Conservation (phyloP, 2,888 invertebrate genomes). For the Himalopsyche anomala region DNA sequence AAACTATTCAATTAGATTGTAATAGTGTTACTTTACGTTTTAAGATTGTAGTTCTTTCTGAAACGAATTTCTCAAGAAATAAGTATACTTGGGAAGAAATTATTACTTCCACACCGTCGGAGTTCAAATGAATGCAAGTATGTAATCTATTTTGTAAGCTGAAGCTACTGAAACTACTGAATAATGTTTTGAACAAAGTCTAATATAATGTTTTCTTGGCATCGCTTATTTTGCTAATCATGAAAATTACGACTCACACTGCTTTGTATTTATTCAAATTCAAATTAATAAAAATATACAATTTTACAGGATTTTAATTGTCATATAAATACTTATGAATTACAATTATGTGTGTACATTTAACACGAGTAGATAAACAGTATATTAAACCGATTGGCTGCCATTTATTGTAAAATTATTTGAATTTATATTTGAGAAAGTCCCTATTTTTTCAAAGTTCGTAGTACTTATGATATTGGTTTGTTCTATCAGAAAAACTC, state of each 20-base stretch:
- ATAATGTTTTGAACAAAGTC: background rate
- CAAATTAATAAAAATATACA: too few relatives aligned
- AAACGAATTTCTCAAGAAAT: background rate
- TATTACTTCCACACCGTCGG: slow-evolving; percentile 8
- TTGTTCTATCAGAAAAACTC: too few relatives aligned
- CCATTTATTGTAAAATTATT: too few relatives aligned
- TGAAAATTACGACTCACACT: background rate
- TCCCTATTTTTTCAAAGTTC: too few relatives aligned
- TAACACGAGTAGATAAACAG: too few relatives aligned
- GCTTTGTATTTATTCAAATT: background rate
- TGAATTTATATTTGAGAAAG: too few relatives aligned
- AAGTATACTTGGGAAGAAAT: background rate
- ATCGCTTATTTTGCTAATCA: background rate
- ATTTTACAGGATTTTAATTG: too few relatives aligned
- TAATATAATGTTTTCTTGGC: background rate
- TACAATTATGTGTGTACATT: too few relatives aligned
- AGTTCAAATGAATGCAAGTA: slow-evolving; percentile 16
- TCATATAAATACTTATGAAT: too few relatives aligned
- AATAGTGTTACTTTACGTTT: background rate
- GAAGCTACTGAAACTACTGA: background rate
- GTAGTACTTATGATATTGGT: too few relatives aligned
- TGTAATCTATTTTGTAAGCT: background rate
- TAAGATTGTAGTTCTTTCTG: background rate
- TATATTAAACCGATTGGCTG: too few relatives aligned
- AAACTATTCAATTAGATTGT: too few relatives aligned